A percentile compares a stretch with the other conserved stretches of the same genome.
These are phyloP conservation scores for Camponotus floridanus DNA, from an alignment of 1,140 invertebrate species.

Conservation along the genomic window DNA sequence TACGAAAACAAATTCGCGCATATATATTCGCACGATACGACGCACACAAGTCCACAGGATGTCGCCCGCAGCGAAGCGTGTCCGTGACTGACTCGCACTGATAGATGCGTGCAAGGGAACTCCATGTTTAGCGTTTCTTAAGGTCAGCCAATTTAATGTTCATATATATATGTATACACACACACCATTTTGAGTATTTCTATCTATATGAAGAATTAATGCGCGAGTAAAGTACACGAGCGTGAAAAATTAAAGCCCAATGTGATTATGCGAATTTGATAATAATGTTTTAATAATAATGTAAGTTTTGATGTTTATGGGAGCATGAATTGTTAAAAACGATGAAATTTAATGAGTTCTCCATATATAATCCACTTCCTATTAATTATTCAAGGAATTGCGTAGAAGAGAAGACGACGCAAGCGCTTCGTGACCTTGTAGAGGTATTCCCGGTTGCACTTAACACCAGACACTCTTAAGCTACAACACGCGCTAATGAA, in stretches of 20 bases:
- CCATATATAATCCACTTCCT: not conserved
- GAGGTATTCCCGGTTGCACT: constrained; percentile 3
- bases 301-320: not conserved
- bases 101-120: constrained; percentile 48
- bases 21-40: not conserved
- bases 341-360: not conserved
- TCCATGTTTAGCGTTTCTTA: constrained; percentile 61
- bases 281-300: not conserved
- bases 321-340: not conserved
- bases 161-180: not conserved
- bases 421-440: constrained; percentile 10
- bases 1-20: constrained; percentile 28
- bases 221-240: not conserved
- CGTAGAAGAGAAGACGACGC: not conserved
- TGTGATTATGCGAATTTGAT: not conserved
- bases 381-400: constrained; percentile 18
- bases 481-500: constrained; percentile 16
- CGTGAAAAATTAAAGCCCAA: not conserved
- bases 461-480: not conserved
- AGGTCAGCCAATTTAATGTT: constrained; percentile 38
- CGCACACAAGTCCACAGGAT: constrained; percentile 53
- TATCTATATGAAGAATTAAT: not conserved
- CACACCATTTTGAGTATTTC: not conserved
- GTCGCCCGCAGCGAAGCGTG: constrained; percentile 58
- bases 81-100: constrained; percentile 66